Base-by-base conservation (phyloP, 2,797 vertebrate species). In the Gymnoscopelus braueri region DNA sequence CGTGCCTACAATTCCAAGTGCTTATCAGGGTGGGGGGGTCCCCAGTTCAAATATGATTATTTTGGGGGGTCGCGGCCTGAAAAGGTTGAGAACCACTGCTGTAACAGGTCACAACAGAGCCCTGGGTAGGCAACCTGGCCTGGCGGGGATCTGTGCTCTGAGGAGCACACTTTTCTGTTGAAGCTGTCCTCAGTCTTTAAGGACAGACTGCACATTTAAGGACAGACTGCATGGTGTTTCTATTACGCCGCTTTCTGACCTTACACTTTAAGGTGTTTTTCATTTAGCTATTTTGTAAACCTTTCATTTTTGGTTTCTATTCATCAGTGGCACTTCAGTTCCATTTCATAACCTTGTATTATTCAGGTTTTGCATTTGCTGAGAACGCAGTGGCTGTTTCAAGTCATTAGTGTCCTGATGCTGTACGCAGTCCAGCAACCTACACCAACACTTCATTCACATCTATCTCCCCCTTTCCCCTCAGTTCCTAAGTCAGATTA, bases 361-460 rank as follows among this genome's bases (percentile, higher is more conserved):
- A 54, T 23, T 54, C 52, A 15, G 23, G 15, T 53, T 53, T 8
- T n/a, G n/a, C 50, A n/a, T 15, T 53, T 44, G 9, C 39, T 44
- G 39, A 44, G 5, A 53, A 53, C 13, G 39, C 39, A 15, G 51
- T 7, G 0, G 39, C n/a, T 47, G 3, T 35, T 48, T 0, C 39
- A 69, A 19, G 72, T 72, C 71, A 77, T 72, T 35, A 35, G 51
- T 72, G 35, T 65, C 26, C 67, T 60, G 52, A 35, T 71, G n/a
- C 35, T 44, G 68, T n/a, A 48, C 49, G 60, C 48, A 60, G 47
- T 65, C 63, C 55, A 11, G 39, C 49, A 13, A 13, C 49, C 49
- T 51, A n/a, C 13, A n/a, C 49, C 49, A 51, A 13, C 49, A n/a
- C 49, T 13, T 49, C 48, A 4, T 51, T 13, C 13, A 51, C 49